phyloP scores from a whole-genome alignment of 2,113 vertebrate species.

The Phalacrocorax pelagicus region DNA sequence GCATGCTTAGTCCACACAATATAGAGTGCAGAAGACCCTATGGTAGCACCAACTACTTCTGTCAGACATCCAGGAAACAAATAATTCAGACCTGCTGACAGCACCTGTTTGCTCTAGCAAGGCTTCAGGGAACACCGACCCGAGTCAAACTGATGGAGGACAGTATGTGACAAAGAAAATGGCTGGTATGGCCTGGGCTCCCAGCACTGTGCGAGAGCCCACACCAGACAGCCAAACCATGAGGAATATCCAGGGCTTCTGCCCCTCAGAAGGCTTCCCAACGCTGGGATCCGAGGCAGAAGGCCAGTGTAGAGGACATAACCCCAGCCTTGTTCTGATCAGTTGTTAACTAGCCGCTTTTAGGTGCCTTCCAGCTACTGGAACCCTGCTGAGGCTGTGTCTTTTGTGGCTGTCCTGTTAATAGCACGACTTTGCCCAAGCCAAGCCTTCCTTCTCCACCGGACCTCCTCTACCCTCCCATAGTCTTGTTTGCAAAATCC shows the following conservation, averaged over 20 bases:
- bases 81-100: neutral
- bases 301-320: neutral
- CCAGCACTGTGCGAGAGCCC: neutral
- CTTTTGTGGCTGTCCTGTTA: fast-evolving
- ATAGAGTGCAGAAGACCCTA: neutral
- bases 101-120: neutral
- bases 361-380: neutral
- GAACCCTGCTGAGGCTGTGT: neutral
- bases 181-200: neutral
- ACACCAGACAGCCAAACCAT: neutral
- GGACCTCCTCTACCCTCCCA: neutral
- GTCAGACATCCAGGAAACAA: neutral
- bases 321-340: neutral
- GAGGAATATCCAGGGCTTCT: neutral
- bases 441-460: neutral
- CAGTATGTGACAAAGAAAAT: neutral
- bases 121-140: neutral
- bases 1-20: neutral
- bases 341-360: neutral
- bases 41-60: neutral
- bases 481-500: neutral
- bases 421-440: neutral
- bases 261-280: neutral
- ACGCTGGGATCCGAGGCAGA: neutral
- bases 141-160: neutral